A percentile compares a stretch with the other conserved stretches of the same genome.
Evolutionary conservation across 2,113 vertebrate genomes (phyloP).

Genomic region (Sceloporus tristichus): DNA sequence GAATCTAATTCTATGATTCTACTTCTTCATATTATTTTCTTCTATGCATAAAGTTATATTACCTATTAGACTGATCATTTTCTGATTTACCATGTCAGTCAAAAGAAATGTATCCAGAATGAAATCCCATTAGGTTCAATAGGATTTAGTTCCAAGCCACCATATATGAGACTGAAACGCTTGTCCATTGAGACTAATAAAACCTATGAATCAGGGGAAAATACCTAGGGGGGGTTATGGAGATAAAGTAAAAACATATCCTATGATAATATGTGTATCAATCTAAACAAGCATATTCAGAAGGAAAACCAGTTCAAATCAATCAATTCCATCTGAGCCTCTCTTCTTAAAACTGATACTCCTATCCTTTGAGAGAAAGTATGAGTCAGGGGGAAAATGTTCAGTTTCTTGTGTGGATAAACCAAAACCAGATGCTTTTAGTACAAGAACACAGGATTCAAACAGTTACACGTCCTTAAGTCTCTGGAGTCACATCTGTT

Average conservation of each 20-base stretch:
- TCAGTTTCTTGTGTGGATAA: conserved; percentile 49
- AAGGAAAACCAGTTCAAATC: neutral
- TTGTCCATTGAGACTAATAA: neutral
- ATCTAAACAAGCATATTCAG: neutral
- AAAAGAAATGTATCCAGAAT: neutral
- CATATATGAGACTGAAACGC: neutral
- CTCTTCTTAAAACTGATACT: neutral
- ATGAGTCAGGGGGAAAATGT: conserved; percentile 15
- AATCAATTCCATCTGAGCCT: neutral
- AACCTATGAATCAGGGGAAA: conserved; percentile 21
- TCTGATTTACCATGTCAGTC: neutral
- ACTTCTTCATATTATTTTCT: conserved; percentile 15
- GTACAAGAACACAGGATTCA: conserved; percentile 42
- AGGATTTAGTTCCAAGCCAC: neutral
- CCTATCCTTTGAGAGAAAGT: conserved; percentile 12
- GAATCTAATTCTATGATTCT: conserved; percentile 7
- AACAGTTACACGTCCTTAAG: neutral
- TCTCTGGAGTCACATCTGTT: conserved; percentile 51
- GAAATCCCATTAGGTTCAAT: neutral
- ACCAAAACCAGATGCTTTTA: conserved; percentile 67
- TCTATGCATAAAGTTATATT: conserved; percentile 39
- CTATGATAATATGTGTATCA: conserved; percentile 32
- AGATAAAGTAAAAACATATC: conserved; percentile 67
- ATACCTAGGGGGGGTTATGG: conserved; percentile 32
- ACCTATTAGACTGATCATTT: conserved; percentile 41